A percentile compares a stretch with the other conserved stretches of the same genome.
Evolutionary conservation across 1,140 invertebrate genomes (phyloP).

Genomic region (Listronotus oregonensis): DNA sequence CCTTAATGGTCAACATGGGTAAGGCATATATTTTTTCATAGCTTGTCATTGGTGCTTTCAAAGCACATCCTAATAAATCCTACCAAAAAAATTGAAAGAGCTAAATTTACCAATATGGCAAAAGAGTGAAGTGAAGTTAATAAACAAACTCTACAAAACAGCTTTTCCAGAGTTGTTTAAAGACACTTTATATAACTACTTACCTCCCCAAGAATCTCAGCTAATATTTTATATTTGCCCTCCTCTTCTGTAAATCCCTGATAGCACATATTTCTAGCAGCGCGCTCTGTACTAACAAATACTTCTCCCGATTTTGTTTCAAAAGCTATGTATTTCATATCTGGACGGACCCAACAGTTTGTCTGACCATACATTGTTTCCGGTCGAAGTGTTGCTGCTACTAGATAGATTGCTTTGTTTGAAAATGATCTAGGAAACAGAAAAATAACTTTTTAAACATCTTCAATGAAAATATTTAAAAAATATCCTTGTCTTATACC

Average conservation of each 20-base stretch:
- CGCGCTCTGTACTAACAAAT: slow-evolving; percentile 84
- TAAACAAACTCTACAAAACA: too few relatives aligned
- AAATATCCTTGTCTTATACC: too few relatives aligned
- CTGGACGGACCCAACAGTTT: slow-evolving; percentile 97
- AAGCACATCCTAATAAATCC: slow-evolving; percentile 77
- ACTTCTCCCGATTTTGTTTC: slow-evolving; percentile 73
- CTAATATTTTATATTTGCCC: slow-evolving; percentile 75
- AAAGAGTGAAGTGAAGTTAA: too few relatives aligned
- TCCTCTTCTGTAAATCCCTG: slow-evolving; percentile 87
- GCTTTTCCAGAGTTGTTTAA: neutral
- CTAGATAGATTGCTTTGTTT: slow-evolving; percentile 76
- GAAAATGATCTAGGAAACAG: slow-evolving; percentile 60
- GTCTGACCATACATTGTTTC: slow-evolving; percentile 99
- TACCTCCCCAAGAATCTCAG: slow-evolving; percentile 75
- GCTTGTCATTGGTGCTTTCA: slow-evolving; percentile 83
- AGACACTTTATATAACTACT: neutral
- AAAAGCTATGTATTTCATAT: slow-evolving; percentile 91
- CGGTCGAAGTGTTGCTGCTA: slow-evolving; percentile 96
- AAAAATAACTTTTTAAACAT: too few relatives aligned
- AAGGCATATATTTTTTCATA: slow-evolving; percentile 89
- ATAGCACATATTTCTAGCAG: slow-evolving; percentile 95
- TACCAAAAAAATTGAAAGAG: too few relatives aligned
- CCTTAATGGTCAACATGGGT: slow-evolving; percentile 98
- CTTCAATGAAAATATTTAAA: slow-evolving; percentile 17
- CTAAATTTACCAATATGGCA: too few relatives aligned